Base-by-base conservation (phyloP, 2,888 invertebrate species). In the Caenorhabditis afra region DNA sequence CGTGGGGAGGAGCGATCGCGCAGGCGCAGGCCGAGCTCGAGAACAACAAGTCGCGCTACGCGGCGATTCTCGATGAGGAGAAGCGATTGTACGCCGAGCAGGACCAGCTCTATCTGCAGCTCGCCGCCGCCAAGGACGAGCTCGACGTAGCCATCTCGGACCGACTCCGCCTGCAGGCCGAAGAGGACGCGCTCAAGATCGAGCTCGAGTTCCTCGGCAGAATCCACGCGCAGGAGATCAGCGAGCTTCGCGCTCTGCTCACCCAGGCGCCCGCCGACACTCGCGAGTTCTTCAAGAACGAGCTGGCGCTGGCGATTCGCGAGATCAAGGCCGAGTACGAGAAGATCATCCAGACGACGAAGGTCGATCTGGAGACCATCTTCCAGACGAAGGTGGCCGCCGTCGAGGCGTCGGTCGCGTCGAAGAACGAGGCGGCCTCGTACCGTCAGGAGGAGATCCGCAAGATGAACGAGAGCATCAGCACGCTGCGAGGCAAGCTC, bases 211-310 rank as follows among this genome's bases (percentile, higher is more conserved):
- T 92, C 90, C 82, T 92, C 82, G 91, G 91, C 85, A 89, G 91
- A 55, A 90, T 92, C 59, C 91, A 92, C 79, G 91, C 91, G 79
- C 91, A 91, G 90, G 92, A 91, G 64, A 79, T 92, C 86, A 91
- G 91, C 84, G 92, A 92, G 78, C 87, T 92, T 50, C 91, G 91
- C n/a, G 50, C 45, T 18, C 67, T 80, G 41, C 75, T 80, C 44
- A 57, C 71, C 39, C 70, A 70, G 16, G 75, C 80, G 8, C 80
- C 80, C 52, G 80, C 75, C 22, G 92, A 92, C 86, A 91, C 92
- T 90, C 88, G 92, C 22, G 91, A 92, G 81, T 92, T 91, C 91
- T 92, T 92, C 92, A 91, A 91, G 90, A 92, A 91, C 86, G 92
- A 92, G 83, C 86, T 92, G 82, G 90, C 91, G 11, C 88, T 90